Percentiles rank a stretch among this genome's conserved stretches.
phyloP scores from a whole-genome alignment of 2,113 vertebrate species.

The Psittacara wagleri region DNA sequence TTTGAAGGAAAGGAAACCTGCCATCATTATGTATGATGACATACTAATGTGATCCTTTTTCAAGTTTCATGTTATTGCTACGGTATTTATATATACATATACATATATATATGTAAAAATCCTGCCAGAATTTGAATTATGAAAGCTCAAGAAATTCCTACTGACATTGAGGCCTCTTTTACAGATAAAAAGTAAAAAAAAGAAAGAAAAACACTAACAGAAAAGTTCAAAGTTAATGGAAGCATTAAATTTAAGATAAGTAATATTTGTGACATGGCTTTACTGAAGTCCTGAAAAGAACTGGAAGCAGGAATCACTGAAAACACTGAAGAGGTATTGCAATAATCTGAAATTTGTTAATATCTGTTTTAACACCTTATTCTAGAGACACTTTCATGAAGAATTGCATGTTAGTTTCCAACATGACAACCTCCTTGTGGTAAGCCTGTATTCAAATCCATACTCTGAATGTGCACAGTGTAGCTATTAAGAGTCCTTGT shows the following conservation, averaged over 20 bases:
- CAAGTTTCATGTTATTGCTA: background rate
- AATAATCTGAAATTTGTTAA: background rate
- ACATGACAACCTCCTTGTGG: background rate
- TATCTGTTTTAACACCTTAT: background rate
- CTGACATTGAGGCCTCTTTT: background rate
- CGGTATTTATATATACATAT: background rate
- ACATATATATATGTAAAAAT: too few relatives aligned
- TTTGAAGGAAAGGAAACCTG: background rate
- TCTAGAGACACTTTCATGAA: background rate
- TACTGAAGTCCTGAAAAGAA: background rate
- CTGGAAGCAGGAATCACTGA: background rate
- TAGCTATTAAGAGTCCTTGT: background rate
- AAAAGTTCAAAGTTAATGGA: background rate
- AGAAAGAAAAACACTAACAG: background rate
- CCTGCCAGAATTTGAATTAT: background rate
- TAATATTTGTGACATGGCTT: background rate
- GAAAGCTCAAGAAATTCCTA: background rate
- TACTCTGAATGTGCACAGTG: rapidly evolving
- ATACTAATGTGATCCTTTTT: background rate
- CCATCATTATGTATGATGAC: background rate
- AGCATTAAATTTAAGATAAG: background rate
- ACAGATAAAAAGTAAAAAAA: background rate
- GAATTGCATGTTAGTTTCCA: background rate
- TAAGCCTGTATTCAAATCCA: background rate
- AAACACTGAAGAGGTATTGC: background rate